A percentile compares a stretch with the other conserved stretches of the same genome.
phyloP scores from a whole-genome alignment of 2,113 vertebrate genomes.

The Megalops atlanticus region DNA sequence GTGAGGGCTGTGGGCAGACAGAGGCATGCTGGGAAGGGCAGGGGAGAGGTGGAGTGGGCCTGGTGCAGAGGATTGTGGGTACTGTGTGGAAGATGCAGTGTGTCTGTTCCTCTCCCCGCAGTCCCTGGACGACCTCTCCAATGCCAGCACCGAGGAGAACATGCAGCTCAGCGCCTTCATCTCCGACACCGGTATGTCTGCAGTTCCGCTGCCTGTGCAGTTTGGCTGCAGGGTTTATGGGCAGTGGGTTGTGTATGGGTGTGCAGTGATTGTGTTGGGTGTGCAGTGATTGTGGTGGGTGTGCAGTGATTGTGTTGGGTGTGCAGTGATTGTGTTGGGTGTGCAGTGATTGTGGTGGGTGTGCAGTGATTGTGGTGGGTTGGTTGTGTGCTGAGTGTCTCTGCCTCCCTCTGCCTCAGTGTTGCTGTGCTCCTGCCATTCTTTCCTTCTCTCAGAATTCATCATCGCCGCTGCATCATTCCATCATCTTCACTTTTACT shows the following conservation, averaged over 20 bases:
- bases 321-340: not conserved
- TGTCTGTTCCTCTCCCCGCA: slow-evolving; percentile 45
- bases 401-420: slow-evolving; percentile 72
- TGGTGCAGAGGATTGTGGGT: not conserved
- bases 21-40: no score
- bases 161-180: slow-evolving; percentile 90
- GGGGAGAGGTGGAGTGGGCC: no score
- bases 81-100: not conserved
- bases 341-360: not conserved
- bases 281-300: not conserved
- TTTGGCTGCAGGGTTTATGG: no score
- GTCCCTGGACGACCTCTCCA: slow-evolving; percentile 95
- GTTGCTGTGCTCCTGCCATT: slow-evolving; percentile 62
- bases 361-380: not conserved
- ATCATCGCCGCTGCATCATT: not conserved
- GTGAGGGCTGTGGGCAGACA: no score
- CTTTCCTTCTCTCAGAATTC: slow-evolving; percentile 36
- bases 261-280: slow-evolving; percentile 1
- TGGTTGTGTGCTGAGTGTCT: no score
- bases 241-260: no score
- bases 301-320: not conserved
- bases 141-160: slow-evolving; percentile 83
- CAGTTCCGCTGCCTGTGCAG: no score
- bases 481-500: slow-evolving; percentile 36
- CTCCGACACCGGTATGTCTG: slow-evolving; percentile 93